Percentiles rank a stretch among this genome's conserved stretches.
Conservation (phyloP, 2,797 vertebrate genomes). For the Sylvia borin region DNA sequence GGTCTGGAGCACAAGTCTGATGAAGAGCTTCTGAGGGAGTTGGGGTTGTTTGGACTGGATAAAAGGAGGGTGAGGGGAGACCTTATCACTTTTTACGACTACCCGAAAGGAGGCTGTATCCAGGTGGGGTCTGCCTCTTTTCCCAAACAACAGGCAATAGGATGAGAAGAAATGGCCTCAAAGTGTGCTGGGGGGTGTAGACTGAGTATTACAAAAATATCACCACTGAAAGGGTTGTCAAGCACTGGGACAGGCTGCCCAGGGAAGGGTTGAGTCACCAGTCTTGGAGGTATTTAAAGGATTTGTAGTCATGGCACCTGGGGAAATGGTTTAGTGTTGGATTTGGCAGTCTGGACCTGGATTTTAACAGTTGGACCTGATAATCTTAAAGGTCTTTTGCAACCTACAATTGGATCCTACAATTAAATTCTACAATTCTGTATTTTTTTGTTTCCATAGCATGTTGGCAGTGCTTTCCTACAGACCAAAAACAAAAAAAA, state of each 20-base stretch:
- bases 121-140: neutral
- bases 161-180: neutral
- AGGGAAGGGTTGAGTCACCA: neutral
- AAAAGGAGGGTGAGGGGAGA: neutral
- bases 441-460: neutral
- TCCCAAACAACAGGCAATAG: rapidly evolving
- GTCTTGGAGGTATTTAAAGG: neutral
- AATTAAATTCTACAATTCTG: neutral
- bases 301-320: rapidly evolving
- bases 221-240: neutral
- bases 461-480: neutral
- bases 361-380: neutral
- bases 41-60: neutral
- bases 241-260: neutral
- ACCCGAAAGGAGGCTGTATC: neutral
- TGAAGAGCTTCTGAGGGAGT: neutral
- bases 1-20: neutral
- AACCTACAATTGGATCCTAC: neutral
- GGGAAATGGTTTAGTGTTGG: neutral
- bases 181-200: neutral
- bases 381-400: neutral
- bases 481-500: neutral
- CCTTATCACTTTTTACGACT: neutral
- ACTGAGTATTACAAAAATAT: neutral
- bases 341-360: neutral